Evolutionary conservation across 2,888 invertebrate species (phyloP).

Genomic region (Vesta saturnalis): DNA sequence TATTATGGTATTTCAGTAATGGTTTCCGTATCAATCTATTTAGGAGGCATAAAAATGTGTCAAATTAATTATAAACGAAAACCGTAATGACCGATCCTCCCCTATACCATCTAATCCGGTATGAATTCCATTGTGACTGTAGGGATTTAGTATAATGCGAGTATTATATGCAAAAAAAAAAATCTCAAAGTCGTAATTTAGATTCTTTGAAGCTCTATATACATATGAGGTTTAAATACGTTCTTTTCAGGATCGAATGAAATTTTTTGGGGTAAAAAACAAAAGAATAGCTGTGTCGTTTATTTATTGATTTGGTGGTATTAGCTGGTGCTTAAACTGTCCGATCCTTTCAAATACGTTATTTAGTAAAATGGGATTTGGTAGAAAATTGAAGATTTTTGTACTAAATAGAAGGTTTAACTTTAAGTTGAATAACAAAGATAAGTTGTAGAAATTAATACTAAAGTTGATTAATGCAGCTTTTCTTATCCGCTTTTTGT

Average conservation of each 20-base stretch:
- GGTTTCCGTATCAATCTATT: no score
- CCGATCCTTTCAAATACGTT: neutral
- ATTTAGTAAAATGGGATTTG: neutral
- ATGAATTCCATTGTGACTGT: neutral
- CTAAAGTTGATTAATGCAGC: no score
- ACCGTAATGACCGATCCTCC: no score
- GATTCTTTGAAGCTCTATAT: no score
- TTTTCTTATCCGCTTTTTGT: no score
- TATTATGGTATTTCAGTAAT: no score
- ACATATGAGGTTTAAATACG: no score
- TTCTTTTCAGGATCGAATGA: no score
- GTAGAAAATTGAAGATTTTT: neutral
- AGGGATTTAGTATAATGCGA: neutral
- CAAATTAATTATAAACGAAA: neutral
- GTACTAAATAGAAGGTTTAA: neutral
- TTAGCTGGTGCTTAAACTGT: conserved; percentile 1
- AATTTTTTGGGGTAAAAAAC: neutral
- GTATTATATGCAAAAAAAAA: no score
- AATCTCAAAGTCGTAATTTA: neutral
- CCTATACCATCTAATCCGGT: neutral
- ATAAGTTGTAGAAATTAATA: no score
- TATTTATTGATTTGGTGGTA: neutral
- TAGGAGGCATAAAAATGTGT: neutral
- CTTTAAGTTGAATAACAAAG: no score
- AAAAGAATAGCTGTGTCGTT: neutral